Evolutionary conservation across 2,888 invertebrate genomes (phyloP).

Genomic region (Pecten maximus): DNA sequence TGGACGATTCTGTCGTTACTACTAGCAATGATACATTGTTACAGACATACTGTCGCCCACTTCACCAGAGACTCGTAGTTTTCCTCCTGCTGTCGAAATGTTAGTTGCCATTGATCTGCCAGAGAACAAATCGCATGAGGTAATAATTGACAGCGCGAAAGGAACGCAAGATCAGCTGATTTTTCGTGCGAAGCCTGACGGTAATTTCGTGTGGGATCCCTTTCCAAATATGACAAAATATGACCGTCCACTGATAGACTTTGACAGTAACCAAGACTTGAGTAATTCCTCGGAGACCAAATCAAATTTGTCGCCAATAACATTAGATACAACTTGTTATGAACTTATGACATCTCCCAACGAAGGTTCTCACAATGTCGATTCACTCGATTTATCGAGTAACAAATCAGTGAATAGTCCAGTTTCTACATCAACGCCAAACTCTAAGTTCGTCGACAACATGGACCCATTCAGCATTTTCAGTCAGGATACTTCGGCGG

Average conservation of each 20-base stretch:
- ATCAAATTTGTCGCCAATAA: neutral
- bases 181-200: neutral
- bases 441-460: neutral
- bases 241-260: neutral
- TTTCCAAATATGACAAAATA: slow-evolving; percentile 4
- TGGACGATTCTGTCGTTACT: neutral
- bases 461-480: slow-evolving; percentile 14
- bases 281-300: neutral
- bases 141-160: neutral
- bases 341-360: neutral
- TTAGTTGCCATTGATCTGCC: neutral
- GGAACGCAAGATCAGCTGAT: neutral
- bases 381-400: neutral
- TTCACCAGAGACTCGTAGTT: neutral
- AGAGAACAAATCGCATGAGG: neutral
- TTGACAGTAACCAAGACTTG: neutral
- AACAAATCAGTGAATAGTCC: neutral
- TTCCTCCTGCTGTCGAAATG: neutral
- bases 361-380: neutral
- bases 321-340: neutral
- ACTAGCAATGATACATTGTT: neutral
- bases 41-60: neutral
- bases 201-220: neutral
- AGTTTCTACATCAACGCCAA: neutral
- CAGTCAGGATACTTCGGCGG: neutral